These are phyloP conservation scores for Diadema setosum DNA, from an alignment of 35 echinoderm and acorn worm species.

Conservation along the genomic window DNA sequence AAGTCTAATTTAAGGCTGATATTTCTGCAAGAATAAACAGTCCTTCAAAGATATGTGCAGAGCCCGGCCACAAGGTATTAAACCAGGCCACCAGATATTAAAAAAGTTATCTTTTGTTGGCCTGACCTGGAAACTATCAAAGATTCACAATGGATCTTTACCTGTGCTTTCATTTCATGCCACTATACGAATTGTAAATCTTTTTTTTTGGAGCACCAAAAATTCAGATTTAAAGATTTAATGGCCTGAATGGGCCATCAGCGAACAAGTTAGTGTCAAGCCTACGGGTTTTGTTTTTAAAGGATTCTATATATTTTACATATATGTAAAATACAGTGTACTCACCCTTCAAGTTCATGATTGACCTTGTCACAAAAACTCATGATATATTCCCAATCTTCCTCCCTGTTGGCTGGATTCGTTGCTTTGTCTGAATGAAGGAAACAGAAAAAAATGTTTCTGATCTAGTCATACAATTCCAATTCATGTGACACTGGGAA, in stretches of 20 bases:
- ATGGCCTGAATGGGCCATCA: too few relatives aligned
- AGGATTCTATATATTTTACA: not conserved
- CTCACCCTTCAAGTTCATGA: conserved; percentile 90
- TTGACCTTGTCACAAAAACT: conserved; percentile 96
- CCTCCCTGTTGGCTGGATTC: conserved; percentile 83
- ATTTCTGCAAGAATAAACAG: too few relatives aligned
- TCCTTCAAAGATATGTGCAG: too few relatives aligned
- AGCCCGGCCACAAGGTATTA: too few relatives aligned
- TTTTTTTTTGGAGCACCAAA: not conserved
- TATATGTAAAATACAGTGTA: not conserved
- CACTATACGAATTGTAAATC: not conserved
- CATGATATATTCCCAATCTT: conserved; percentile 98
- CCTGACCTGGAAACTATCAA: too few relatives aligned
- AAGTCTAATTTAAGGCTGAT: too few relatives aligned
- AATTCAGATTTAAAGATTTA: not conserved
- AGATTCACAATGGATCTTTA: too few relatives aligned
- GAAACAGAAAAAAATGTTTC: not conserved
- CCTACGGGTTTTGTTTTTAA: too few relatives aligned
- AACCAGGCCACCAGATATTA: too few relatives aligned
- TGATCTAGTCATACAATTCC: not conserved
- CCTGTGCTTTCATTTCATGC: too few relatives aligned
- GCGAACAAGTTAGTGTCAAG: not conserved
- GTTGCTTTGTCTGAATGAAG: conserved; percentile 89
- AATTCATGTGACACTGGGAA: not conserved
- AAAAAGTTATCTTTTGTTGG: too few relatives aligned